phyloP scores from a whole-genome alignment of 1,140 invertebrate species.

The Epicauta chinensis region DNA sequence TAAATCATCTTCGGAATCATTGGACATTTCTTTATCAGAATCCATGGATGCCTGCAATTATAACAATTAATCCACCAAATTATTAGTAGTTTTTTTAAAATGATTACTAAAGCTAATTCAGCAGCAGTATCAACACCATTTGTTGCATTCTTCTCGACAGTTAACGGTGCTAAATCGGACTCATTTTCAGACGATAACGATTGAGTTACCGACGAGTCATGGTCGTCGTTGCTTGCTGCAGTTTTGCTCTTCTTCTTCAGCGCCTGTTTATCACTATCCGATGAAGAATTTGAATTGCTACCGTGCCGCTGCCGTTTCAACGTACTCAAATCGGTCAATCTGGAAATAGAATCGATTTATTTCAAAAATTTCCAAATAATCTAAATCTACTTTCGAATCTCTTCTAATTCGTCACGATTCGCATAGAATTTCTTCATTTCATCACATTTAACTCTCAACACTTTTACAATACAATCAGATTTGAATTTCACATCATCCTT shows the following conservation, averaged over 20 bases:
- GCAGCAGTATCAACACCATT: background rate
- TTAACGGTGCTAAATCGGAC: too few relatives aligned
- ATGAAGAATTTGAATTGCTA: constrained; percentile 1
- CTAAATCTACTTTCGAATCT: constrained; percentile 26
- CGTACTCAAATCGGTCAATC: constrained; percentile 7
- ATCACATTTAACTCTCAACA: constrained; percentile 24
- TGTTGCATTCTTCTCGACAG: too few relatives aligned
- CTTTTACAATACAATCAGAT: constrained; percentile 18
- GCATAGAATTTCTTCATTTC: constrained; percentile 26
- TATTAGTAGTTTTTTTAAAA: background rate
- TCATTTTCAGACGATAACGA: too few relatives aligned
- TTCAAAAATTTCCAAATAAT: constrained; percentile 3
- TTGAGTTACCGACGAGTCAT: too few relatives aligned
- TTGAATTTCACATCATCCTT: constrained; percentile 25
- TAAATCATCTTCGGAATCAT: too few relatives aligned
- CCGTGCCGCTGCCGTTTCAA: constrained; percentile 1
- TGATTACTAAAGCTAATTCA: background rate
- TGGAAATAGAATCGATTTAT: constrained; percentile 2
- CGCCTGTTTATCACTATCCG: background rate
- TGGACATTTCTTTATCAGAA: too few relatives aligned
- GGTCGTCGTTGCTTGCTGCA: too few relatives aligned
- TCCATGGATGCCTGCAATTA: too few relatives aligned
- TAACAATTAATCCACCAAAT: background rate
- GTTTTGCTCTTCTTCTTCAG: too few relatives aligned
- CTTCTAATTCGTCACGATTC: constrained; percentile 20